Base-by-base conservation (phyloP, 2,888 invertebrate species). In the Portevinia maculata region DNA sequence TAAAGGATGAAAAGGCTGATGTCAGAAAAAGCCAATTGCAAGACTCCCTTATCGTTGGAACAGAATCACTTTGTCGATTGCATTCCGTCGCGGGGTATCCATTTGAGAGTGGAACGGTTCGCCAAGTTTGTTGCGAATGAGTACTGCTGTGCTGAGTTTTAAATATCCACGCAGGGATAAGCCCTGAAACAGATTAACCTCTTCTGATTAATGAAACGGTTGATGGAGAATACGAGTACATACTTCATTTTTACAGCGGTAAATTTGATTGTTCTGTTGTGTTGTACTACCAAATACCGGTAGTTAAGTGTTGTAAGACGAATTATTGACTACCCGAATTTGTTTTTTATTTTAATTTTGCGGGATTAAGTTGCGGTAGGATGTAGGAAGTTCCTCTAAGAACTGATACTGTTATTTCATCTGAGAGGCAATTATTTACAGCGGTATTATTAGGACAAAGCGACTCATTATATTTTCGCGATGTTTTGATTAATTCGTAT, bases 151-250 rank as follows among this genome's bases (percentile, higher is more conserved):
- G 15, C 9, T 15, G n/a, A 11, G 17, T 13, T 48, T 65, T 39
- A 55, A 46, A 62, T 69, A 53, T 67, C 24, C 41, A 7, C 30
- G 15, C 37, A 44, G 60, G 83, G 83, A 83, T 83, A 76, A 83
- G 76, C 83, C 53, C 32, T 60, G 64, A 65, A 24, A 65, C 67
- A 83, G 83, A 83, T 83, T 83, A 83, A 83, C 76, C 83, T 71
- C 83, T 60, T 62, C 62, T 71, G 83, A 83, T 83, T 71, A 83
- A 83, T 83, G 76, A 73, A 76, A 78, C 76, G 46, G 65, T 83
- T 83, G 83, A 83, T 76, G 60, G 83, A 46, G 76, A 71, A 60
- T 50, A 44, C 48, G n/a, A n/a, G n/a, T n/a, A n/a, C n/a, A n/a
- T n/a, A 19, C 41, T 67, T 64, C 57, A 62, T 55, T 24, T 83